These are phyloP conservation scores for Plecturocebus donacophilus DNA, from an alignment of 2,113 vertebrate species.

Conservation along the genomic window DNA sequence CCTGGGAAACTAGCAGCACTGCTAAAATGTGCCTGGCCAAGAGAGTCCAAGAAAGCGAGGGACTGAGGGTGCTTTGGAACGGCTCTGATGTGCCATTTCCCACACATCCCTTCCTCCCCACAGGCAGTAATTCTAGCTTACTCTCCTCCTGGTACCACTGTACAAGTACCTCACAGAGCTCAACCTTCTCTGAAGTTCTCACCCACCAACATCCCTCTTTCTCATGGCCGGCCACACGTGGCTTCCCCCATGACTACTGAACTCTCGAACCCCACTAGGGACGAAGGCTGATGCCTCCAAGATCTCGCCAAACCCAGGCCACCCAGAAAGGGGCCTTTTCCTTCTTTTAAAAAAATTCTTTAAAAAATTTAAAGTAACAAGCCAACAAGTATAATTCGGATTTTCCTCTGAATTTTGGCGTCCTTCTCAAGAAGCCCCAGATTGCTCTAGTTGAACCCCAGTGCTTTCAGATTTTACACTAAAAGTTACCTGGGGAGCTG, in stretches of 20 bases:
- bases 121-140: background rate
- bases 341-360: background rate
- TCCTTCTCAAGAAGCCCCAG: conserved; percentile 17
- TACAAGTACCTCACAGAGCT: background rate
- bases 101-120: background rate
- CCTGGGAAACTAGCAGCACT: background rate
- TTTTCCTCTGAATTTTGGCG: conserved; percentile 20
- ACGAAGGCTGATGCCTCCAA: conserved; percentile 59
- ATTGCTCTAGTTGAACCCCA: background rate
- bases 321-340: background rate
- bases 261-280: conserved; percentile 47
- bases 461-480: background rate
- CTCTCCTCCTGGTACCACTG: background rate
- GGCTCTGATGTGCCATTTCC: fast-evolving
- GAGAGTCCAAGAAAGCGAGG: background rate
- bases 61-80: background rate
- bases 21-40: background rate
- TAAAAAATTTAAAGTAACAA: background rate
- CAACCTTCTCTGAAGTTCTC: background rate
- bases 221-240: background rate
- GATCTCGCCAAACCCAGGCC: conserved; percentile 25
- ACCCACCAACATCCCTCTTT: background rate
- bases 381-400: background rate
- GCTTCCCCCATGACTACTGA: background rate
- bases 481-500: background rate